Evolutionary conservation across 2,888 invertebrate genomes (phyloP).

Genomic region (Nemotelus pantherinus): DNA sequence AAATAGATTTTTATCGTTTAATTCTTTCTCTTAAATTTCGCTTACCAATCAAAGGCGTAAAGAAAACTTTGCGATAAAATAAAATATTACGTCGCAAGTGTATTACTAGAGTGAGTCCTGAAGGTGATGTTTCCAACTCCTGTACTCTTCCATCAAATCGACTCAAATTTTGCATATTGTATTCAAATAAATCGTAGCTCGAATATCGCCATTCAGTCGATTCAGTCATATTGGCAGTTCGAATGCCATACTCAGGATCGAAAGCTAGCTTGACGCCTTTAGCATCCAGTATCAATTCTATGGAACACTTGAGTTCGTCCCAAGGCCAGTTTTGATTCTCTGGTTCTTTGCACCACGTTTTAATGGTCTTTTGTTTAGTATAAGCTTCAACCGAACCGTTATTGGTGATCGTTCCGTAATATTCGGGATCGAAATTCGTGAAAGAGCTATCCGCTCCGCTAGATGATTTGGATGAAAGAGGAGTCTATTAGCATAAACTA

Average conservation of each 20-base stretch:
- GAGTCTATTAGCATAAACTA: neutral
- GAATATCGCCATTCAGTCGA: constrained; percentile 42
- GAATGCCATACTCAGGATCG: neutral
- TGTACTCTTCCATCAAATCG: neutral
- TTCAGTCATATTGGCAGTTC: constrained; percentile 6
- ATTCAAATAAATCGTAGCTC: constrained; percentile 9
- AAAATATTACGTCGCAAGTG: constrained; percentile 57
- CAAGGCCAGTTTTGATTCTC: constrained; percentile 60
- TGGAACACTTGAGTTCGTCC: constrained; percentile 57
- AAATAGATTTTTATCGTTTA: neutral
- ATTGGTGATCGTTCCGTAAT: constrained; percentile 46
- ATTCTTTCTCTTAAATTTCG: neutral
- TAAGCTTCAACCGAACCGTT: constrained; percentile 57
- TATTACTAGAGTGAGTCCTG: constrained; percentile 57
- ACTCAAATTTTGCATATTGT: neutral
- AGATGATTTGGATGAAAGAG: neutral
- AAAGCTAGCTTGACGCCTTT: neutral
- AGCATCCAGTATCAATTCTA: constrained; percentile 11
- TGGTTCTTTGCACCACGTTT: constrained; percentile 60
- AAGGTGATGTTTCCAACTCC: constrained; percentile 55
- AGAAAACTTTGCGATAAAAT: constrained; percentile 60
- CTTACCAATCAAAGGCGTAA: constrained; percentile 59
- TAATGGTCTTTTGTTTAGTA: constrained; percentile 55
- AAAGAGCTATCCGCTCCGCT: constrained; percentile 19
- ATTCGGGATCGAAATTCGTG: constrained; percentile 36